Base-by-base conservation (phyloP, 1,140 invertebrate species). In the Pachypeltis micranthus region DNA sequence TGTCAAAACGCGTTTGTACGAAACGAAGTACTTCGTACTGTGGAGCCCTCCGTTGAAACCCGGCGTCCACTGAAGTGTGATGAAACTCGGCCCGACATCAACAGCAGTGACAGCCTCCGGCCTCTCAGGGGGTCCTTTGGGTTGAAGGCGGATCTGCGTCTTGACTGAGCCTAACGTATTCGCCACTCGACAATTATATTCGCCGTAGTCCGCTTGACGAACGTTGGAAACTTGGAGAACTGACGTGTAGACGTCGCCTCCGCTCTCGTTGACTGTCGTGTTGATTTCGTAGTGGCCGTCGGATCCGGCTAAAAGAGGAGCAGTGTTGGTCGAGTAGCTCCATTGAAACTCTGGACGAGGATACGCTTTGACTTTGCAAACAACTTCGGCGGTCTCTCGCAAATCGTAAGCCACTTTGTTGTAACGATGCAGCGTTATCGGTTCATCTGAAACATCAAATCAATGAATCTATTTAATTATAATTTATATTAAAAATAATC, bases 311-410 rank as follows among this genome's bases (percentile, higher is more conserved):
- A 86, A 81, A 10, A 90, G 73, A 0, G 85, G 84, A 0, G 85
- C 82, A 0, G 78, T 76, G 70, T 88, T 88, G 0, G 81, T 82
- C 3, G 83, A 85, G 66, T 83, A 92, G 66, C 82, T 90, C 92
- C 92, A 96, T 68, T 93, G 89, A 73, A 95, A 94, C 70, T 90
- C 88, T 0, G 91, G 91, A 70, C 88, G 87, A 0, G 92, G 93
- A 75, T 91, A 95, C 0, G 92, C 90, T 72, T 93, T 89, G 1
- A 95, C 90, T 70, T 86, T 83, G 73, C 93, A 96, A 1, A 86
- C 80, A 10, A 96, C 85, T 72, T 90, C 83, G 0, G 91, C 92
- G 0, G 82, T 87, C 71, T 94, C 90, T 12, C 81, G 77, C 1
- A 91, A 71, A 72, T 93, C 90, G 67, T 85, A 92, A 2, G 92